Evolutionary conservation across 2,888 invertebrate genomes (phyloP).

Genomic region (Acrocyrtus sp.): DNA sequence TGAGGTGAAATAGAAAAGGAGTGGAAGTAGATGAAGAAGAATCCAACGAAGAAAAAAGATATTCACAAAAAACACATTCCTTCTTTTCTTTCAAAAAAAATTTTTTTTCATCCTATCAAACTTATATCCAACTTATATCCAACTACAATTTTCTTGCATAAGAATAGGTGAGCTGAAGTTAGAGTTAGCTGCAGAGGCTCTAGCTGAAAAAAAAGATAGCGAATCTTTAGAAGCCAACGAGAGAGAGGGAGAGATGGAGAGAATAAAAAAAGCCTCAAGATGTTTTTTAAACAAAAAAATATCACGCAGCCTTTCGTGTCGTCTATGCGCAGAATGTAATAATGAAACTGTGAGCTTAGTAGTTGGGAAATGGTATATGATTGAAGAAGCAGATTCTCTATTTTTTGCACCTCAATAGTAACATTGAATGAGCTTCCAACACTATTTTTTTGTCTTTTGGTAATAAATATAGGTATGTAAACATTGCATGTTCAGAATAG

Average conservation of each 20-base stretch:
- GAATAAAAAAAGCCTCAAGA: slow-evolving; percentile 32
- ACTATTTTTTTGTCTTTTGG: too few species aligned
- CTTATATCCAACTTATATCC: too few species aligned
- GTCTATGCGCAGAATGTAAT: slow-evolving; percentile 16
- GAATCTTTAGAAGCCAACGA: not conserved
- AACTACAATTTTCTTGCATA: not conserved
- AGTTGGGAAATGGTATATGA: not conserved
- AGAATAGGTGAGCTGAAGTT: not conserved
- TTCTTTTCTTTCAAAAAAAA: not conserved
- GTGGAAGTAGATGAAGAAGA: slow-evolving; percentile 46
- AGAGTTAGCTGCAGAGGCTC: not conserved
- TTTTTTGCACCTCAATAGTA: too few species aligned
- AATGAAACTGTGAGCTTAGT: not conserved
- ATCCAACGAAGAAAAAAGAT: not conserved
- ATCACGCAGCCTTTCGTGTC: slow-evolving; percentile 29
- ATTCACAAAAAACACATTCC: not conserved
- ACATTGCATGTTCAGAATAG: slow-evolving; percentile 7
- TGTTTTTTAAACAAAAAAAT: slow-evolving; percentile 39
- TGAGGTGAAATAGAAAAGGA: slow-evolving; percentile 59
- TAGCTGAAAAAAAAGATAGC: not conserved
- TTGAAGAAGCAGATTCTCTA: not conserved
- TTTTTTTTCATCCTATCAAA: too few species aligned
- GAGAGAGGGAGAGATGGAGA: slow-evolving; percentile 3
- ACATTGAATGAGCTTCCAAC: too few species aligned
- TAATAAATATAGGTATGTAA: not conserved